Percentiles rank a stretch among this genome's conserved stretches.
Evolutionary conservation across 2,113 vertebrate species (phyloP).

Genomic region (Ochotona curzoniae): DNA sequence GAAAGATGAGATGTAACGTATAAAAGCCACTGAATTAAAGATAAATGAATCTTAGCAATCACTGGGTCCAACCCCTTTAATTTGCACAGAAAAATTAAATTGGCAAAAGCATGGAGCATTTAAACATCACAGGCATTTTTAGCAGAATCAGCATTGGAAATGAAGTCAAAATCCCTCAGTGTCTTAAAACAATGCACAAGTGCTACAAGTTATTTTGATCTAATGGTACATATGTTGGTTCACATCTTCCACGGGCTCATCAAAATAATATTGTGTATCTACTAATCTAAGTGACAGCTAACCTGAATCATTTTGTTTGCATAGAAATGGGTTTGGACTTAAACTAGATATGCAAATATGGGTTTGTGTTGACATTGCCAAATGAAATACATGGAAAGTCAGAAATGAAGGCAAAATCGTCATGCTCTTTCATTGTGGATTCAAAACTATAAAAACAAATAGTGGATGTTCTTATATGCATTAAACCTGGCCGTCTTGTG

Average conservation of each 20-base stretch:
- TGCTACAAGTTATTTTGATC: not conserved
- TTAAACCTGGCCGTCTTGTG: not conserved
- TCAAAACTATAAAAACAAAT: not conserved
- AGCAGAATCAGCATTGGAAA: not conserved
- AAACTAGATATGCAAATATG: constrained; percentile 1
- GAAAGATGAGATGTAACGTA: not conserved
- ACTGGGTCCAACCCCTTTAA: not conserved
- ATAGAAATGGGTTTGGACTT: not conserved
- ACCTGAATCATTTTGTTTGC: not conserved
- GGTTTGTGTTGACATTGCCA: not conserved
- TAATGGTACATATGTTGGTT: not conserved
- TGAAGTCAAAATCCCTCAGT: not conserved
- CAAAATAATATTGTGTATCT: not conserved
- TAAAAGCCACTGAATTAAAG: not conserved
- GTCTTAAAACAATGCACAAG: not conserved
- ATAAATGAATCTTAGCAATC: not conserved
- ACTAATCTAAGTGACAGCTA: not conserved
- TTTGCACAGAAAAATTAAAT: constrained; percentile 23
- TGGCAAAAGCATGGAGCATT: not conserved
- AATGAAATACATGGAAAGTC: not conserved
- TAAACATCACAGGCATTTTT: not conserved
- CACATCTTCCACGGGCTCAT: not conserved
- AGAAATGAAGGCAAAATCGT: not conserved
- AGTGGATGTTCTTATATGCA: not conserved
- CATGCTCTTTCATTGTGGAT: not conserved